Conservation (phyloP, 2,888 invertebrate genomes). For the Apodemia zela region DNA sequence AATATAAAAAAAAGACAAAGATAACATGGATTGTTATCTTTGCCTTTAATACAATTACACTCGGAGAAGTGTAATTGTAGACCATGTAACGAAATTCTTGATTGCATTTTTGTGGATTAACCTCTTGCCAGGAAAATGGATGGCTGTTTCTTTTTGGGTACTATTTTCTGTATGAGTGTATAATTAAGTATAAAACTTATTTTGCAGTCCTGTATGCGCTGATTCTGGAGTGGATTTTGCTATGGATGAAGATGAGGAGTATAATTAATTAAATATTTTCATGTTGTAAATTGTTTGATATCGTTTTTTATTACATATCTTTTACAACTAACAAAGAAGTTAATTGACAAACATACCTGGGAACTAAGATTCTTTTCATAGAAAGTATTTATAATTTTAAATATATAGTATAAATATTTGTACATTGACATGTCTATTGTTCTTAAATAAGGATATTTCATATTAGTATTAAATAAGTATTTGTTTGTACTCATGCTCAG, state of each 20-base stretch:
- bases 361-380: neutral
- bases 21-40: no score
- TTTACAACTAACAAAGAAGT: conserved; percentile 2
- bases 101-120: no score
- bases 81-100: no score
- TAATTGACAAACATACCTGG: neutral
- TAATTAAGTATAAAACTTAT: conserved; percentile 23
- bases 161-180: neutral
- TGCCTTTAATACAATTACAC: no score
- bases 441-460: conserved; percentile 10
- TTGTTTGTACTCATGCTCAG: neutral
- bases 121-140: no score
- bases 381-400: conserved; percentile 1
- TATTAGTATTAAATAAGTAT: conserved; percentile 13
- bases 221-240: conserved; percentile 92
- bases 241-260: conserved; percentile 91
- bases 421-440: neutral
- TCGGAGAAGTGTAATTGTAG: no score
- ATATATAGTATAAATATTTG: conserved; percentile 3
- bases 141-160: no score
- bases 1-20: no score
- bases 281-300: neutral
- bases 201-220: conserved; percentile 87
- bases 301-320: conserved; percentile 6
- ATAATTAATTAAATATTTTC: conserved; percentile 45